Percentiles rank a stretch among this genome's conserved stretches.
Conservation (phyloP, 1,140 invertebrate species). For the Octopus sinensis region DNA sequence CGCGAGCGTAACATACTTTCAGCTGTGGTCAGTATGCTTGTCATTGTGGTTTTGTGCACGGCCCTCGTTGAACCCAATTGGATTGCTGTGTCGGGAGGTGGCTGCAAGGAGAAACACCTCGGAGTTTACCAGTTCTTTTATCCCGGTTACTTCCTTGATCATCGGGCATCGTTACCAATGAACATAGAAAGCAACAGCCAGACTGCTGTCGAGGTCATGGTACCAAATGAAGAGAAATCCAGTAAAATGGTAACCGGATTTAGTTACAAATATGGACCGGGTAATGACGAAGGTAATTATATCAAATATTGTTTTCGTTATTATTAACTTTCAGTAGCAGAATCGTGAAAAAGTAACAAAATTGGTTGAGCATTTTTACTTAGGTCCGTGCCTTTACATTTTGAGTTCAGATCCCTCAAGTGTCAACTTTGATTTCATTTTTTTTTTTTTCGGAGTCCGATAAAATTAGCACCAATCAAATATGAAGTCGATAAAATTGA, state of each 20-base stretch:
- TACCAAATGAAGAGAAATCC: conserved; percentile 14
- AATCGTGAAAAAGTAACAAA: not conserved
- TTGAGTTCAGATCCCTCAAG: too few species aligned
- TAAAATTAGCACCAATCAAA: too few species aligned
- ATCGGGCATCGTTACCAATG: not conserved
- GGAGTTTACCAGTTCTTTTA: conserved; percentile 51
- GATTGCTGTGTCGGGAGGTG: conserved; percentile 39
- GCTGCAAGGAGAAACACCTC: conserved; percentile 35
- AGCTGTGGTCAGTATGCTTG: conserved; percentile 49
- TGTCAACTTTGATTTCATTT: too few species aligned
- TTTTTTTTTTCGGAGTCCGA: too few species aligned
- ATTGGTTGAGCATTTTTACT: too few species aligned
- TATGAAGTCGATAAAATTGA: too few species aligned
- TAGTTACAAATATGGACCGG: conserved; percentile 39
- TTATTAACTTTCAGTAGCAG: not conserved
- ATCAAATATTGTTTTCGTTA: not conserved
- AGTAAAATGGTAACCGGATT: conserved; percentile 12
- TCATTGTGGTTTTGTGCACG: conserved; percentile 49
- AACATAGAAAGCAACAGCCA: not conserved
- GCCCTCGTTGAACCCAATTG: conserved; percentile 50
- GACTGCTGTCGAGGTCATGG: not conserved
- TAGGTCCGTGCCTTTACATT: too few species aligned
- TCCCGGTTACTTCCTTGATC: conserved; percentile 36
- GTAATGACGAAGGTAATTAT: conserved; percentile 36
- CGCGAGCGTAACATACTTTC: conserved; percentile 49